phyloP scores from a whole-genome alignment of 2,797 vertebrate genomes.

The Siniperca obscura region DNA sequence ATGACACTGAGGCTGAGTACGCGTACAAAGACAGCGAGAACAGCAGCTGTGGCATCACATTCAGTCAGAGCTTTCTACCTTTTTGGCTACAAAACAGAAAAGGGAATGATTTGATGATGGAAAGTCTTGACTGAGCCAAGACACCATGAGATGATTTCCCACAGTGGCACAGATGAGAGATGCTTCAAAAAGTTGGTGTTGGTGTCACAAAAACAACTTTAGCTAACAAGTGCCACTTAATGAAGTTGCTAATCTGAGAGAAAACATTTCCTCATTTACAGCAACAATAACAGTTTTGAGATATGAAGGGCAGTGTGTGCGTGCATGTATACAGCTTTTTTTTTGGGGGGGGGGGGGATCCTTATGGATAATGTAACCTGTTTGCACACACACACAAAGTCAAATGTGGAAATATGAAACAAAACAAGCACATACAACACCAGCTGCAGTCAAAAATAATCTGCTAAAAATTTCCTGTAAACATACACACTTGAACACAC shows the following conservation, averaged over 20 bases:
- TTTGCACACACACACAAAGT: neutral
- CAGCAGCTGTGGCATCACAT: constrained; percentile 47
- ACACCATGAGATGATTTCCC: constrained; percentile 45
- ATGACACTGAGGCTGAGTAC: constrained; percentile 27
- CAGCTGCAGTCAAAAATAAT: constrained; percentile 36
- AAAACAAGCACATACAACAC: constrained; percentile 3
- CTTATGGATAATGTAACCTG: neutral
- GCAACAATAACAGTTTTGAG: neutral
- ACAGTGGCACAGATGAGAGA: constrained; percentile 26
- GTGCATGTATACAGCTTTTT: neutral
- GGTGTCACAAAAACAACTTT: constrained; percentile 14
- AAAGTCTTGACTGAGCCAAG: constrained; percentile 56
- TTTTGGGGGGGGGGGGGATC: constrained; percentile 1
- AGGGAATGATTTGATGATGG: constrained; percentile 45
- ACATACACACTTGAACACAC: constrained; percentile 49
- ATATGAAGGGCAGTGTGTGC: neutral
- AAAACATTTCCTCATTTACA: neutral
- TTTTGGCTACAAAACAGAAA: constrained; percentile 48
- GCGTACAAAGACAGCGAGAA: constrained; percentile 28
- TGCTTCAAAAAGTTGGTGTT: constrained; percentile 40
- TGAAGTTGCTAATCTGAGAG: constrained; percentile 20
- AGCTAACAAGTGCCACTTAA: constrained; percentile 6
- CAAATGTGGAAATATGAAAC: constrained; percentile 27
- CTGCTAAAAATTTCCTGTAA: constrained; percentile 52
- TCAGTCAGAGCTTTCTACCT: constrained; percentile 38